Base-by-base conservation (phyloP, 1,140 invertebrate species). In the Apis florea region DNA sequence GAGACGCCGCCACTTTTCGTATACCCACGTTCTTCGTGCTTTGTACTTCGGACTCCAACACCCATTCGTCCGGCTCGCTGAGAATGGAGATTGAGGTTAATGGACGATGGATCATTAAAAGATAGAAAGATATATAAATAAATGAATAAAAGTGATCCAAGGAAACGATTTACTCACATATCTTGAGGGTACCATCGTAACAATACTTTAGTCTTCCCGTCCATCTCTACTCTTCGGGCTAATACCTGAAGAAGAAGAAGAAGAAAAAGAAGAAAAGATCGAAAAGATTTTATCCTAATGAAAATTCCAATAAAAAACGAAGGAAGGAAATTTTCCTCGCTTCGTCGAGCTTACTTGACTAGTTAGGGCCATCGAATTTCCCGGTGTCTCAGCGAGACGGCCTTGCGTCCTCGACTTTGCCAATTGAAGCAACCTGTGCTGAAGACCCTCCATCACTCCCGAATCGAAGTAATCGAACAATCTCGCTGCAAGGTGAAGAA, bases 401-500 rank as follows among this genome's bases (percentile, higher is more conserved):
- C 95, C 94, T 80, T 94, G 92, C 21, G 95, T 95, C 88, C 96
- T 95, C 66, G 95, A 94, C 86, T 95, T 94, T 26, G 95, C 95
- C 83, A 95, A 89, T 79, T 94, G 93, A 66, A 95, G 90, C 76
- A 97, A 91, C 83, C 95, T 95, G 90, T 96, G 96, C 91, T 97
- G 96, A 21, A 98, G 94, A 31, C 96, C 96, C 92, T 98, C 97
- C 97, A 98, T 98, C 73, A 97, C 96, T 54, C 97, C 96, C 76
- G 96, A 93, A 92, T 98, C 97, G 92, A 98, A 97, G 93, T 97
- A 98, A 93, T 98, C 97, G 91, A 97, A 97, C 94, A 97, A 96
- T 72, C 97, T 96, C 77, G 97, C 97, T 95, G 87, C 24, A 93
- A 93, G 59, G 95, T 91, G 82, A 89, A 93, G 91, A 24, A 59